Base-by-base conservation (phyloP, 2,888 invertebrate species). In the Nomada fucata region DNA sequence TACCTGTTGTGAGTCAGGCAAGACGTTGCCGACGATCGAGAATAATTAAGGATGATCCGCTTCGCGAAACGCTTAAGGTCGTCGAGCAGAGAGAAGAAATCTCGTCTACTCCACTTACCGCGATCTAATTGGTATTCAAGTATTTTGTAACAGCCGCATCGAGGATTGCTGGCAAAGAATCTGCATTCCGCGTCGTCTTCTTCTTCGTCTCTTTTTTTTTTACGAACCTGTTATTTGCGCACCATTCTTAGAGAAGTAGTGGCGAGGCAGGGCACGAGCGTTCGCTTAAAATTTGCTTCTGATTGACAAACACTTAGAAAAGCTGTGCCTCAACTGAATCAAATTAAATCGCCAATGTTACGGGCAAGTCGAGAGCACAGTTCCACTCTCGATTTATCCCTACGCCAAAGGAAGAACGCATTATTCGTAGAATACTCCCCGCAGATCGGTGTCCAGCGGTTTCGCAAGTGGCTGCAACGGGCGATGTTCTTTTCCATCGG, bases 401-500 rank as follows among this genome's bases (percentile, higher is more conserved):
- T 26, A 47, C 44, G 69, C 2, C n/a, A 10, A 36, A 59, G 65
- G 61, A 68, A 61, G 69, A 52, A n/a, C 61, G 64, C 60, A 36
- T 7, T 36, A 36, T 7, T 36, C 36, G 60, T 50, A 47, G 79
- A 83, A 75, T 79, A 83, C 83, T 79, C 83, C 82, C 60, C 59
- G 74, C 73, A 42, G 79, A 55, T 59, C 80, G 20, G 29, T 42
- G 53, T 59, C 68, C 50, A 57, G 47, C 53, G 26, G 70, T 88
- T 88, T 88, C 88, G 86, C 87, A 88, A 88, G 78, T 82, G n/a
- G 44, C 71, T 55, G 79, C 81, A 67, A 78, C 79, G 75, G 88
- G 82, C 89, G 89, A 88, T 89, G 88, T 89, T 89, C 88, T 88
- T 88, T 88, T 83, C 79, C 82, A 65, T 81, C 85, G 82, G 81